Percentiles rank a stretch among this genome's conserved stretches.
These are phyloP conservation scores for Chesias legatella DNA, from an alignment of 2,888 invertebrate genomes.

Conservation along the genomic window DNA sequence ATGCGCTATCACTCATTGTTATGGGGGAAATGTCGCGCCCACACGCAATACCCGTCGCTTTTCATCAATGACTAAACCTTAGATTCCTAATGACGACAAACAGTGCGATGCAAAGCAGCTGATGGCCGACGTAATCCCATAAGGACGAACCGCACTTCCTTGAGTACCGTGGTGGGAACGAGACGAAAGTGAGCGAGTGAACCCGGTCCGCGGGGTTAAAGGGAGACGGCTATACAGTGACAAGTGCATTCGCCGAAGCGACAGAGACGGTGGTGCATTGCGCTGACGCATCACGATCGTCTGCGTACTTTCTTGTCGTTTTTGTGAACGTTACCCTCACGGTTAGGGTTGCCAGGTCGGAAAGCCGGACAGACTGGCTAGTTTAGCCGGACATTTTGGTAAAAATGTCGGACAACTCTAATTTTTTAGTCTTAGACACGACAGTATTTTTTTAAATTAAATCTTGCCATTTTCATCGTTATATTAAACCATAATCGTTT, in stretches of 20 bases:
- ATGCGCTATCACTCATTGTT: conserved; percentile 76
- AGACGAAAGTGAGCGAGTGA: conserved; percentile 28
- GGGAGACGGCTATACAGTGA: conserved; percentile 41
- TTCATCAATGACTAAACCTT: conserved; percentile 55
- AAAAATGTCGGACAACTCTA: too few species aligned
- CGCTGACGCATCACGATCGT: conserved; percentile 73
- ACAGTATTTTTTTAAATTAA: too few species aligned
- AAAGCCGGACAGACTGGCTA: too few species aligned
- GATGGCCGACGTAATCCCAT: conserved; percentile 53
- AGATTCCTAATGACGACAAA: conserved; percentile 60
- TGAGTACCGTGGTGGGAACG: conserved; percentile 47
- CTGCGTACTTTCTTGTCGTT: conserved; percentile 58
- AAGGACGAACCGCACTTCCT: conserved; percentile 64
- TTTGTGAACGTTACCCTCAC: conserved; percentile 55
- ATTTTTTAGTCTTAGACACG: too few species aligned
- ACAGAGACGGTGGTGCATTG: conserved; percentile 62
- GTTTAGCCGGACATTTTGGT: too few species aligned
- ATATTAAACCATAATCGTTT: too few species aligned
- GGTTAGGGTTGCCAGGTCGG: too few species aligned
- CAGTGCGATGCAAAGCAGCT: conserved; percentile 63
- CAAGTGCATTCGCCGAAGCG: conserved; percentile 50
- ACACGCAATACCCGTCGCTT: conserved; percentile 59
- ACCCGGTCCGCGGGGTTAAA: conserved; percentile 17
- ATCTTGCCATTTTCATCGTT: too few species aligned
- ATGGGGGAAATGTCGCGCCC: conserved; percentile 73